Evolutionary conservation across 2,113 vertebrate species (phyloP), one percentile per base, ranked within the genome.

Genomic region (Donacobius atricapilla): DNA sequence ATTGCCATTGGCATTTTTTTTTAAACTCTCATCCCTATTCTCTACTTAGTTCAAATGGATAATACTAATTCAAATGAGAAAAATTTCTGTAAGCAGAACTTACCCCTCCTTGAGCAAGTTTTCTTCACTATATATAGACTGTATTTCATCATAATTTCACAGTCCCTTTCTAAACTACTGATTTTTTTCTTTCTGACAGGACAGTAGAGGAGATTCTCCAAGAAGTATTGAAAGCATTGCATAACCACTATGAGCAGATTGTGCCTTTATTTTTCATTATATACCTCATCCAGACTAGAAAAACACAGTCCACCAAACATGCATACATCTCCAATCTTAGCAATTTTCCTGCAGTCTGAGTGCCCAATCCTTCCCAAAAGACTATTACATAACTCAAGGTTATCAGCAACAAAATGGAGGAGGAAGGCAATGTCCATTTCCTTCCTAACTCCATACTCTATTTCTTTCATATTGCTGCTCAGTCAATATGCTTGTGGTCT

Each of bases 11-110:
- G 4, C 14, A 48, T 3, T 37, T 30, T 75, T 28, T 17, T 40
- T 23, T 5, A 7, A 45, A 60, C n/a, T 50, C 16, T 63, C 0
- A 0, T 51, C 16, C 51, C 14, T 54, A 2, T 3, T 86, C 3
- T 69, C 64, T 66, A 11, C 7, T 63, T 78, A 33, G 7, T 78
- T 84, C 18, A 23, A 50, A 54, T 15, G 19, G 69, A 18, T 30
- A 8, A 71, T 75, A 42, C 0, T 54, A 45, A 68, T 79, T 54
- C 13, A 64, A 68, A 85, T 15, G 8, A 64, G 71, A 81, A 72
- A 25, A 10, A 13, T 15, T 27, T 80, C 11, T 56, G 35, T 60
- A 40, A 60, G 10, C 25, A 84, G 66, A 83, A 72, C 2, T 79
- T 75, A 8, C 11, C 3, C 15, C 7, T 70, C 39, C 31, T 50